Evolutionary conservation across 2,888 invertebrate species (phyloP), one percentile per base, ranked within the genome.

Genomic region (Chrysolina haemoptera): DNA sequence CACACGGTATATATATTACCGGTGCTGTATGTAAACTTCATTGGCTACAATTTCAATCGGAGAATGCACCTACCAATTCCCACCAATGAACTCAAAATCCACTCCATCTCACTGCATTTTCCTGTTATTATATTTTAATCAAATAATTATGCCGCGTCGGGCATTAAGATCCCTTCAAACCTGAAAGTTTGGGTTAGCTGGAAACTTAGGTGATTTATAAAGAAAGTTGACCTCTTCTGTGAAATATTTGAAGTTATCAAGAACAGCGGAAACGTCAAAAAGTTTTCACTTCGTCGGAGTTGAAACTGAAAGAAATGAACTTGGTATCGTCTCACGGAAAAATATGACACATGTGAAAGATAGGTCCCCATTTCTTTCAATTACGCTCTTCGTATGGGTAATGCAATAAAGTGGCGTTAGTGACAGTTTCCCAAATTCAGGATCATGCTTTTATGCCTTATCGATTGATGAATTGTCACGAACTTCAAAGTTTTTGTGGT

Each of bases 241-340:
- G 71, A 70, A 71, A 71, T 71, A 74, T 70, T 62, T 53, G 74
- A 63, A 59, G 74, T 64, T 68, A 74, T 68, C 64, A 64, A 65
- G 65, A 71, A 65, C 20, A 46, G 65, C 11, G 68, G 63, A 63
- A 64, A 62, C 68, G 64, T 41, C 50, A 50, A 69, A 59, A 74
- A 74, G 68, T 74, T 74, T 71, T 62, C 70, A 68, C 68, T 65
- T 53, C 48, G 62, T 27, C 50, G 46, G 59, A 74, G 50, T 71
- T 74, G 71, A 62, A 70, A 74, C 71, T 68, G 59, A 71, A 50
- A 71, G 67, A 53, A 67, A 74, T 68, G 71, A 65, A 71, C 59
- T 27, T 11, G 16, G 59, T n/a, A 27, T 59, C 59, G n/a, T 59
- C 59, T 59, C 35, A 12, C 27, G 27, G 27, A 62, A 62, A 64